Evolutionary conservation across 2,888 invertebrate species (phyloP).

Genomic region (Nemapogon koenigi): DNA sequence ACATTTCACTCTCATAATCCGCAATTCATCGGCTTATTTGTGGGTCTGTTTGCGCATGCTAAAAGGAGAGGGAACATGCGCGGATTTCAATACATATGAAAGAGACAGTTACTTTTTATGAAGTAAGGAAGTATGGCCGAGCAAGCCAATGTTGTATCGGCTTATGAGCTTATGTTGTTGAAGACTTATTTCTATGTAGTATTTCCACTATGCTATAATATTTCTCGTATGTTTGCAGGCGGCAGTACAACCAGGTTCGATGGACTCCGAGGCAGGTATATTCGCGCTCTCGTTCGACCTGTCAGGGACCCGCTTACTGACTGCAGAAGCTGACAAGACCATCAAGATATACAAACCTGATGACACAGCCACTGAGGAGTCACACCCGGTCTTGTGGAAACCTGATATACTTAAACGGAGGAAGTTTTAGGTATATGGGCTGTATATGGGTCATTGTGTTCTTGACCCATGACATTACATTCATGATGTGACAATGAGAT

Average conservation of each 20-base stretch:
- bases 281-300: constrained; percentile 95
- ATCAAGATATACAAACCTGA: constrained; percentile 99
- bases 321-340: constrained; percentile 98
- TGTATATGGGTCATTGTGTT: not conserved
- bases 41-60: too few relatives aligned
- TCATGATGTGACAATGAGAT: not conserved
- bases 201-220: too few relatives aligned
- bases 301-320: constrained; percentile 93
- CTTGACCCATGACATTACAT: not conserved
- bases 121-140: too few relatives aligned
- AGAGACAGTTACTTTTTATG: too few relatives aligned
- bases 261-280: constrained; percentile 98
- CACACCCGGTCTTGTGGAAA: constrained; percentile 96
- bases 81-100: too few relatives aligned
- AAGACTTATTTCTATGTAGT: too few relatives aligned
- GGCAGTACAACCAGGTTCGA: constrained; percentile 97
- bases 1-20: too few relatives aligned
- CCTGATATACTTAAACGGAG: constrained; percentile 94
- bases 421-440: constrained; percentile 70
- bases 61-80: too few relatives aligned
- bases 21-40: too few relatives aligned
- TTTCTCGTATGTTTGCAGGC: too few relatives aligned
- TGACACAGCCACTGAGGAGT: constrained; percentile 93
- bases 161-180: too few relatives aligned
- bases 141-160: too few relatives aligned